phyloP scores from a whole-genome alignment of 1,140 invertebrate genomes.

The Heliconius hewitsoni region DNA sequence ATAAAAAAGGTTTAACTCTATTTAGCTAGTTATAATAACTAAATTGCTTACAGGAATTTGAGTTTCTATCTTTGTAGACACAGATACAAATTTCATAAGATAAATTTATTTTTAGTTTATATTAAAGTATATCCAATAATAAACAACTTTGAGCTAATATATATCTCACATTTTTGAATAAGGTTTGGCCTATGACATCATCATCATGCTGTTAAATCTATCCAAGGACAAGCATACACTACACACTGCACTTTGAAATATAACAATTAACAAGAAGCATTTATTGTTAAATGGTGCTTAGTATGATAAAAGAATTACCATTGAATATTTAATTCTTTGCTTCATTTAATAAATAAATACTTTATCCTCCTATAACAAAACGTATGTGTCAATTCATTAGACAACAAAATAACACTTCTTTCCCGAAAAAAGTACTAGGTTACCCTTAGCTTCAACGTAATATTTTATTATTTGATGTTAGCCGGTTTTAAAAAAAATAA shows the following conservation, averaged over 20 bases:
- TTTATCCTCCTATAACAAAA: conserved; percentile 9
- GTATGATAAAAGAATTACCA: conserved; percentile 22
- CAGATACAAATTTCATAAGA: background rate
- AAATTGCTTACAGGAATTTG: background rate
- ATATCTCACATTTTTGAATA: conserved; percentile 8
- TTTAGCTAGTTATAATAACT: background rate
- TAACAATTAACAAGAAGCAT: background rate
- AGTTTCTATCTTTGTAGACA: background rate
- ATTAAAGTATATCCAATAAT: background rate
- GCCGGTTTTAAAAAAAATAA: conserved; percentile 30
- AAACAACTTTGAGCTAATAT: background rate
- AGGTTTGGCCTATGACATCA: conserved; percentile 61
- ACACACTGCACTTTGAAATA: conserved; percentile 22
- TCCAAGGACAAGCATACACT: conserved; percentile 51
- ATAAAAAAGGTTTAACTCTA: background rate
- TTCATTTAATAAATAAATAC: conserved; percentile 53
- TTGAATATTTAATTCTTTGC: conserved; percentile 57
- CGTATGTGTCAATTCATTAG: background rate
- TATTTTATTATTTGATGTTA: conserved; percentile 24
- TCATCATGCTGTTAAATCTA: conserved; percentile 44
- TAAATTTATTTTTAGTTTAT: background rate
- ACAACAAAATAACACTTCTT: background rate
- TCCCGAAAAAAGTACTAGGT: background rate
- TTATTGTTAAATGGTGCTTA: background rate
- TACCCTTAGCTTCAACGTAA: background rate